A percentile compares a stretch with the other conserved stretches of the same genome.
phyloP scores from a whole-genome alignment of 2,113 vertebrate genomes.

The Campylorhamphus procurvoides region DNA sequence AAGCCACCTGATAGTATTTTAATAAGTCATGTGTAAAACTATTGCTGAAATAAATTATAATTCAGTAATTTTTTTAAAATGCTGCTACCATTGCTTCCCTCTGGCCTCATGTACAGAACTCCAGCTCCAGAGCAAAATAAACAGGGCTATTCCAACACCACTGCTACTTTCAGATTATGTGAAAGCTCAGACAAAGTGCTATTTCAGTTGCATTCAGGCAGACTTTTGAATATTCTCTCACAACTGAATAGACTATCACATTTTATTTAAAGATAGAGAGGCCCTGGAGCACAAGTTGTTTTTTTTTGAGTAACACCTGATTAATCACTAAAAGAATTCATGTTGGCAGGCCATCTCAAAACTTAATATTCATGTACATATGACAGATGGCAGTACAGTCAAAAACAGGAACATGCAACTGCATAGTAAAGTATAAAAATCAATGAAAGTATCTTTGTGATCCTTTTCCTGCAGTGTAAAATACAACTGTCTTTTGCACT shows the following conservation, averaged over 20 bases:
- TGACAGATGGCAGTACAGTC: background rate
- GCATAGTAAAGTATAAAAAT: background rate
- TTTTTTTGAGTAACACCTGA: background rate
- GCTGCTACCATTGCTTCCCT: background rate
- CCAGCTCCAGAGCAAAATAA: background rate
- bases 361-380: background rate
- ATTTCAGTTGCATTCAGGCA: background rate
- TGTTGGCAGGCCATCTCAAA: background rate
- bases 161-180: background rate
- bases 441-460: background rate
- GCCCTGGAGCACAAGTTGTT: background rate
- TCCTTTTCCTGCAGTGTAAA: background rate
- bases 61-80: background rate
- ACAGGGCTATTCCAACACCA: background rate
- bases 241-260: background rate
- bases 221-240: background rate
- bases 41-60: background rate
- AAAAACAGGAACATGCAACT: background rate
- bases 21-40: background rate
- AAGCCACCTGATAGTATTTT: background rate
- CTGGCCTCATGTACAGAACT: background rate
- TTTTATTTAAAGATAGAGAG: background rate
- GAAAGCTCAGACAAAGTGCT: background rate
- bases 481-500: background rate
- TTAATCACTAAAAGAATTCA: background rate